phyloP scores from a whole-genome alignment of 2,888 invertebrate genomes.

The Biston stratarius region DNA sequence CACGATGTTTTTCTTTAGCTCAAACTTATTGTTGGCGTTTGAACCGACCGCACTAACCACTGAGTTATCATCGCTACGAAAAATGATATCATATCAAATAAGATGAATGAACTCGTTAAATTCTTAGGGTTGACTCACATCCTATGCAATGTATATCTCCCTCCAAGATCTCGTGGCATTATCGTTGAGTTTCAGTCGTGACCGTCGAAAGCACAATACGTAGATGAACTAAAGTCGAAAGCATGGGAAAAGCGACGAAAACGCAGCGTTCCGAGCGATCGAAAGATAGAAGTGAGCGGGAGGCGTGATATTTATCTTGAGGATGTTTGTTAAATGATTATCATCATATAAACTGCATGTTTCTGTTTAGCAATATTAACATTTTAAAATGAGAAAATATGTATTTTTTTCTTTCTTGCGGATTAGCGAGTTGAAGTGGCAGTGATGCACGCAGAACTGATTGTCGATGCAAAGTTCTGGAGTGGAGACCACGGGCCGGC shows the following conservation, averaged over 20 bases:
- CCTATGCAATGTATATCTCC: not conserved
- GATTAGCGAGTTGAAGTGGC: no score
- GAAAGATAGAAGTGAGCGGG: constrained; percentile 1
- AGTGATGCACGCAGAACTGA: no score
- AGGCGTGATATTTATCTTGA: constrained; percentile 11
- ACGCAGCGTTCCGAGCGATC: constrained; percentile 31
- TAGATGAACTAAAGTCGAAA: constrained; percentile 25
- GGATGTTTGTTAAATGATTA: not conserved
- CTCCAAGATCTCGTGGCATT: constrained; percentile 23
- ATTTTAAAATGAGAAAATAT: no score
- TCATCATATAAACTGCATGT: not conserved
- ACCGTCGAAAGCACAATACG: constrained; percentile 39
- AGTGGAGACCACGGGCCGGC: no score
- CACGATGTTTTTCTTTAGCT: no score
- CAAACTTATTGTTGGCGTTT: no score
- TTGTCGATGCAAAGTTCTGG: no score
- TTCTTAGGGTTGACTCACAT: not conserved
- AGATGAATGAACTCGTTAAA: not conserved
- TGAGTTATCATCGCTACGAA: no score
- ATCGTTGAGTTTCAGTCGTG: constrained; percentile 37
- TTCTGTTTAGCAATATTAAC: not conserved
- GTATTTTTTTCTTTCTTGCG: no score
- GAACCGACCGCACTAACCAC: no score
- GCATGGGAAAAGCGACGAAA: constrained; percentile 46
- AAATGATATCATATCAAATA: no score